Evolutionary conservation across 2,888 invertebrate species (phyloP).

Genomic region (Cetonia aurata): DNA sequence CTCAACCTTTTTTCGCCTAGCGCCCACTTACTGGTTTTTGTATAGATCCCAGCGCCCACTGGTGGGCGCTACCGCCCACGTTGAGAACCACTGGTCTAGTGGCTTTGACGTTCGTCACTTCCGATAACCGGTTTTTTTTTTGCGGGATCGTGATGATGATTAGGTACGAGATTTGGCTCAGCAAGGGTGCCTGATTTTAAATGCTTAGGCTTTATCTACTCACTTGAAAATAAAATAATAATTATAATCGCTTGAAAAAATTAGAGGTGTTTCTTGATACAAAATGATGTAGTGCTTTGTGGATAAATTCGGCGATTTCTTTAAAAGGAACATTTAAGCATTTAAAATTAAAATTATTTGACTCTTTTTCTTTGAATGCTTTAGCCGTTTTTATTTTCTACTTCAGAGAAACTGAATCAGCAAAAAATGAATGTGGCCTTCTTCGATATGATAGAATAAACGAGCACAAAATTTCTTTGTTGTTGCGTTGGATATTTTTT

Average conservation of each 20-base stretch:
- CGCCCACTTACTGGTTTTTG: no score
- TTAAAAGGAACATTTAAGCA: not conserved
- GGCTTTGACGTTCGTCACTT: no score
- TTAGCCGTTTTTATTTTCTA: constrained; percentile 5
- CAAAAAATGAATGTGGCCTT: constrained; percentile 12
- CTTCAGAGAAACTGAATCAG: not conserved
- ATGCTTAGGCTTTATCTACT: no score
- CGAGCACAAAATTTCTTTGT: not conserved
- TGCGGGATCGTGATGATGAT: no score
- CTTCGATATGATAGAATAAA: not conserved
- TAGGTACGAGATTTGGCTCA: no score
- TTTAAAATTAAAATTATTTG: constrained; percentile 4
- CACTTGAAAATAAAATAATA: no score
- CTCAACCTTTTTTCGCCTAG: no score
- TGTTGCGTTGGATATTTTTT: not conserved
- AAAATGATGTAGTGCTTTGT: not conserved
- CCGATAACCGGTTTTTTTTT: no score
- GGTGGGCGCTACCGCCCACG: no score
- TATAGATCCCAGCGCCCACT: no score
- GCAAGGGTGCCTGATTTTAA: no score
- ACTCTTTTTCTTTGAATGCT: constrained; percentile 4
- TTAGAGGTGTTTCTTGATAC: not conserved
- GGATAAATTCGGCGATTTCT: not conserved
- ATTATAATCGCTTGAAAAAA: not conserved
- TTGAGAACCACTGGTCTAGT: no score